Base-by-base conservation (phyloP, 2,888 invertebrate species). In the Eucriotettix oculatus region DNA sequence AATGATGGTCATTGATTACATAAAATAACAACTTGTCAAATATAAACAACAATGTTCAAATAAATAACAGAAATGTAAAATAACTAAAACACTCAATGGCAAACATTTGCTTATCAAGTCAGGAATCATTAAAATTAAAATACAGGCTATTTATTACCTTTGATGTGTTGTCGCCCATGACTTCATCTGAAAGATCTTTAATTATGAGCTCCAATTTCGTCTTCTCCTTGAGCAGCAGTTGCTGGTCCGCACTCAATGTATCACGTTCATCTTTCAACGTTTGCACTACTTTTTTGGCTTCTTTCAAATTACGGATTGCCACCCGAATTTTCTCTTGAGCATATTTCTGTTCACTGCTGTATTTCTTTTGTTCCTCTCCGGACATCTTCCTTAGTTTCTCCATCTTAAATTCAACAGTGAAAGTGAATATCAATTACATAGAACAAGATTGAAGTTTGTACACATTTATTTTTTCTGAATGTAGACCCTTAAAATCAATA, bases 121-220 rank as follows among this genome's bases (percentile, higher is more conserved):
- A 48, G n/a, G 48, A 48, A 14, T 12, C 14, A 48, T 14, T 14
- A 7, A n/a, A 48, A 48, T 14, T 48, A 48, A 48, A 48, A 48
- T 48, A 48, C 12, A 10, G 5, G 14, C 55, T n/a, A n/a, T 29
- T 29, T 5, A 29, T n/a, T 66, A 84, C 84, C 78, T 90, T 92
- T 0, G 91, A 90, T 69, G 91, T 89, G 70, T 93, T 92, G 71
- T 98, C 97, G 1, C 96, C 96, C 68, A 88, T 89, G 0, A 97
- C 90, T 74, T 99, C 98, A 71, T 98, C 97, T 9, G 87, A 84
- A 62, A 98, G 79, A 76, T 98, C 97, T 54, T 95, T 91, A 64
- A 98, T 95, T 29, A 87, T 90, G 53, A 99, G 80, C 70, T 97
- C 96, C 16, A 98, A 77, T 70, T 96, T 94, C 0, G 97, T 95